Percentiles rank a stretch among this genome's conserved stretches.
These are phyloP conservation scores for Oceanodroma tethys DNA, from an alignment of 2,113 vertebrate genomes.

Conservation along the genomic window DNA sequence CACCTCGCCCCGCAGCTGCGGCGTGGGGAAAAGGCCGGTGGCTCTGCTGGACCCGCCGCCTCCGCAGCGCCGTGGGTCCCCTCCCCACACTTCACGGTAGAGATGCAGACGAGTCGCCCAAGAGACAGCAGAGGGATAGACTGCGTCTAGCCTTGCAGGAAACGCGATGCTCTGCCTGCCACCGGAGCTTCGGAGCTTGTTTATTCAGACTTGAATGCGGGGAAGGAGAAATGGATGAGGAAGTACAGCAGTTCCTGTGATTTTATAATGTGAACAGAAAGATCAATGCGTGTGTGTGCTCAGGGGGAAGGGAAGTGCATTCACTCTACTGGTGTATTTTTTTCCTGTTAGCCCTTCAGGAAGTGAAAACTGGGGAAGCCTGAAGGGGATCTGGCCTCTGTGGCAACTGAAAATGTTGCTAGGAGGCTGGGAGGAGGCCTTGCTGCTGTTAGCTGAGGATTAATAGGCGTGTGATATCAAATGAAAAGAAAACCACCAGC, in stretches of 20 bases:
- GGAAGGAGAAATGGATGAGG: background rate
- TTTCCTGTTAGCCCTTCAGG: background rate
- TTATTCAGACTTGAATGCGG: background rate
- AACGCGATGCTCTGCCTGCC: background rate
- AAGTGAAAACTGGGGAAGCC: background rate
- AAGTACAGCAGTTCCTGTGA: background rate
- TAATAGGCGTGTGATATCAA: slow-evolving; percentile 69
- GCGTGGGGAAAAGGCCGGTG: background rate
- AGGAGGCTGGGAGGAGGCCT: slow-evolving; percentile 70
- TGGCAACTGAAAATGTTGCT: slow-evolving; percentile 69
- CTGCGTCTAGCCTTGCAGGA: background rate
- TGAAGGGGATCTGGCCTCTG: background rate
- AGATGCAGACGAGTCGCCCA: background rate
- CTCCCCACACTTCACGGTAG: background rate
- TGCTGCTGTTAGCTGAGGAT: slow-evolving; percentile 53
- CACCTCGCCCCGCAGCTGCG: background rate
- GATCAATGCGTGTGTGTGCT: background rate
- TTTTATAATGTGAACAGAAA: background rate
- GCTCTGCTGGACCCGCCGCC: background rate
- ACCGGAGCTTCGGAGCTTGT: background rate
- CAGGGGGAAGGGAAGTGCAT: background rate
- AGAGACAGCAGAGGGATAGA: background rate
- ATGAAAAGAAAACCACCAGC: slow-evolving; percentile 59
- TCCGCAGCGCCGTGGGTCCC: background rate
- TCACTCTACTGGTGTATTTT: background rate